phyloP scores from a whole-genome alignment of 1,140 invertebrate species.

The Rhagoletis pomonella region DNA sequence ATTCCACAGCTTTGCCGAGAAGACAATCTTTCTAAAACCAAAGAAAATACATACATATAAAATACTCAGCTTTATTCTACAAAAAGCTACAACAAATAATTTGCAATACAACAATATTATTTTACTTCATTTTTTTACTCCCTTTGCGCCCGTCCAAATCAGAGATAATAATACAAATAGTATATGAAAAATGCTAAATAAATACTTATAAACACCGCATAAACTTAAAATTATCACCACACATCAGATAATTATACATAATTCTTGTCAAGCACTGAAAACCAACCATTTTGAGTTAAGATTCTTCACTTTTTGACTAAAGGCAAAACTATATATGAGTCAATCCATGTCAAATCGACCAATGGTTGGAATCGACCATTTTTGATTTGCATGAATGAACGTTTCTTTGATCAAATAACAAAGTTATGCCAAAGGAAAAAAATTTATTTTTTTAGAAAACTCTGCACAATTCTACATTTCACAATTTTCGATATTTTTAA shows the following conservation, averaged over 20 bases:
- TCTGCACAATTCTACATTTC: not conserved
- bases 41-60: not conserved
- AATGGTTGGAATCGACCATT: too few species aligned
- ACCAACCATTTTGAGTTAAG: too few species aligned
- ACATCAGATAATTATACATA: not conserved
- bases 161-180: not conserved
- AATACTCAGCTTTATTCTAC: not conserved
- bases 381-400: not conserved
- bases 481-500: too few species aligned
- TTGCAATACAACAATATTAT: not conserved
- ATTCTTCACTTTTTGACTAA: too few species aligned
- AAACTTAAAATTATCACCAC: not conserved
- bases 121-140: not conserved
- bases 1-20: slow-evolving; percentile 27
- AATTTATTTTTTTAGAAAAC: not conserved
- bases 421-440: too few species aligned
- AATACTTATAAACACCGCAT: not conserved
- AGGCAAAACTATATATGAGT: too few species aligned
- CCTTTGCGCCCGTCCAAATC: slow-evolving; percentile 25
- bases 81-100: not conserved
- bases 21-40: slow-evolving; percentile 31
- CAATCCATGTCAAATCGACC: too few species aligned
- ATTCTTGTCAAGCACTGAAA: too few species aligned
- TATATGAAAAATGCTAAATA: not conserved
- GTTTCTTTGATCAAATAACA: not conserved